Percentiles rank a stretch among this genome's conserved stretches.
Evolutionary conservation across 2,113 vertebrate genomes (phyloP).

Genomic region (Desmodus rotundus): DNA sequence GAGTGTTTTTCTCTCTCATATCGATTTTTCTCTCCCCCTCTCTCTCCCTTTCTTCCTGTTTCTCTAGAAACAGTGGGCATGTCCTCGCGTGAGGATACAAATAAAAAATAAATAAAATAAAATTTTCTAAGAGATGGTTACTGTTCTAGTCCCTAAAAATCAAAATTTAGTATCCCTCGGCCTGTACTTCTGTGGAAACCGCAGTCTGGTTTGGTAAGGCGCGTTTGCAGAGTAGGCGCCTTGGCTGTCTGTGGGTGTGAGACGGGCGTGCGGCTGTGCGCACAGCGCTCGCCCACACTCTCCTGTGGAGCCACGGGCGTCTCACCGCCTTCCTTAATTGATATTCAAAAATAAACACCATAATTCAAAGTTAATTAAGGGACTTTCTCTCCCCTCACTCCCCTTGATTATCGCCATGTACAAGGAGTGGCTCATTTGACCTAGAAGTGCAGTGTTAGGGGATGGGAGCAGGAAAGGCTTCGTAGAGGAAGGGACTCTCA

Average conservation of each 20-base stretch:
- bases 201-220: background rate
- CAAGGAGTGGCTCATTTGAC: background rate
- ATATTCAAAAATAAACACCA: background rate
- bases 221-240: background rate
- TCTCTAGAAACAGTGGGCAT: no score
- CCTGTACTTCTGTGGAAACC: background rate
- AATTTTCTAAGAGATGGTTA: no score
- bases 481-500: background rate
- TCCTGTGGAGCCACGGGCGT: background rate
- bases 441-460: background rate
- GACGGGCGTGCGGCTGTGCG: fast-evolving
- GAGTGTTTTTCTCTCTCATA: no score
- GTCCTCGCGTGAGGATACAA: no score
- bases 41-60: no score
- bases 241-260: background rate
- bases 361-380: background rate
- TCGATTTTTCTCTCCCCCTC: no score
- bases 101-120: no score
- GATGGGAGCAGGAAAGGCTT: background rate
- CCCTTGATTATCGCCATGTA: background rate
- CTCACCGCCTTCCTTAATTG: background rate
- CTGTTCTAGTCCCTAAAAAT: background rate
- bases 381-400: background rate
- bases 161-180: background rate
- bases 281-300: background rate